Conservation (phyloP, 2,113 vertebrate species). For the Gnathonemus longibarbis region DNA sequence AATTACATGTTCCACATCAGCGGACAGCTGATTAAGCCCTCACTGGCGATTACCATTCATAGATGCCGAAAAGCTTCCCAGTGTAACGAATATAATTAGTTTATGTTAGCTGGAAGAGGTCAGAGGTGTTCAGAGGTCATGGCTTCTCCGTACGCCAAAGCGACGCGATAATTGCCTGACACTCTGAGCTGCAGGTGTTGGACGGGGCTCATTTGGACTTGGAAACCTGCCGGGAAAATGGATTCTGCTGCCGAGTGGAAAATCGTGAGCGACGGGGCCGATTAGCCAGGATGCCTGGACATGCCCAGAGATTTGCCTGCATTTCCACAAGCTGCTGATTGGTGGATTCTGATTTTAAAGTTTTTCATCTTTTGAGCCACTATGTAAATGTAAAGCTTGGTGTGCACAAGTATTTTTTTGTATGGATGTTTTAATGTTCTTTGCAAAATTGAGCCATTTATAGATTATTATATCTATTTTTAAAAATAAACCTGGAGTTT, state of each 20-base stretch:
- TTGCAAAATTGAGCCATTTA: not conserved
- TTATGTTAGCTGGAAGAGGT: slow-evolving; percentile 93
- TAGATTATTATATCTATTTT: not conserved
- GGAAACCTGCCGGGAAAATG: slow-evolving; percentile 65
- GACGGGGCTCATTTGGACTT: slow-evolving; percentile 71
- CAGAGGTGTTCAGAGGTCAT: slow-evolving; percentile 74
- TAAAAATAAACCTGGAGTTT: not conserved
- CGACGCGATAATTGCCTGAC: slow-evolving; percentile 77
- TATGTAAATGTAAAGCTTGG: not conserved
- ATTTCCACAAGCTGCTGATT: not conserved
- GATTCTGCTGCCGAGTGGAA: slow-evolving; percentile 58
- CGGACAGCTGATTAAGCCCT: slow-evolving; percentile 62
- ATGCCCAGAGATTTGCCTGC: not conserved
- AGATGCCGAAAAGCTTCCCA: slow-evolving; percentile 40
- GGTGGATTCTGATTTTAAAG: not conserved
- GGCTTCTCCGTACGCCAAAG: slow-evolving; percentile 81
- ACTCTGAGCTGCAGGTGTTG: slow-evolving; percentile 84
- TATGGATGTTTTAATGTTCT: not conserved
- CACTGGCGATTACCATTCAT: slow-evolving; percentile 62
- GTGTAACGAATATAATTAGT: slow-evolving; percentile 82
- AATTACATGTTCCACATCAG: slow-evolving; percentile 57
- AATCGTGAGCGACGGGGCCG: slow-evolving; percentile 65
- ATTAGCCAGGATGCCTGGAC: slow-evolving; percentile 58
- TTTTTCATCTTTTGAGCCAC: not conserved
- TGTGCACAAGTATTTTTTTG: not conserved